These are phyloP conservation scores for Pemphigus obesinymphae DNA, from an alignment of 1,140 invertebrate genomes.

Conservation along the genomic window DNA sequence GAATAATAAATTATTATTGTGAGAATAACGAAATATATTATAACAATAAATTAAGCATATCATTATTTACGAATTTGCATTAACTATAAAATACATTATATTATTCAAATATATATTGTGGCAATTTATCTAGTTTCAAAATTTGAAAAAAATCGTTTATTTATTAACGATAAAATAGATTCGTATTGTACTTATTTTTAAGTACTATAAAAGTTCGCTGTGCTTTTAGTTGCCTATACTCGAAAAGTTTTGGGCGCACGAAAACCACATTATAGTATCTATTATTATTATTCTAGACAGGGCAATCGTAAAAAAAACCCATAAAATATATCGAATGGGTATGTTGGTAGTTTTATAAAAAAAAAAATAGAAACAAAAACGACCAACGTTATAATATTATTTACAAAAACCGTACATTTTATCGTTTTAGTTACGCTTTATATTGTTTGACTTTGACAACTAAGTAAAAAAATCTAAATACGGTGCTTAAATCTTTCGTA, in stretches of 20 bases:
- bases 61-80: too few species aligned
- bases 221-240: neutral
- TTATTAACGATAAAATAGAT: too few species aligned
- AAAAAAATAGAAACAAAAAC: neutral
- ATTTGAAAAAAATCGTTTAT: too few species aligned
- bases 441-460: neutral
- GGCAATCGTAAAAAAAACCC: neutral
- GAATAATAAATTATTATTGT: neutral
- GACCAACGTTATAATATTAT: neutral
- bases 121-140: too few species aligned
- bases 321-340: too few species aligned
- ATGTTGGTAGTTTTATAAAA: neutral
- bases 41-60: too few species aligned
- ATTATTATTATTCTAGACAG: neutral
- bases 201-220: neutral
- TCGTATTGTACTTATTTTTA: neutral
- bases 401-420: neutral
- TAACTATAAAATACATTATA: too few species aligned
- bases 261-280: too few species aligned
- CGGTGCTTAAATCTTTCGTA: neutral
- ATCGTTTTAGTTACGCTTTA: constrained; percentile 12
- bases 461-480: neutral
- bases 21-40: too few species aligned
- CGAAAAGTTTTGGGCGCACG: neutral
- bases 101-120: too few species aligned